Evolutionary conservation across 2,113 vertebrate genomes (phyloP).

Genomic region (Peromyscus maniculatus): DNA sequence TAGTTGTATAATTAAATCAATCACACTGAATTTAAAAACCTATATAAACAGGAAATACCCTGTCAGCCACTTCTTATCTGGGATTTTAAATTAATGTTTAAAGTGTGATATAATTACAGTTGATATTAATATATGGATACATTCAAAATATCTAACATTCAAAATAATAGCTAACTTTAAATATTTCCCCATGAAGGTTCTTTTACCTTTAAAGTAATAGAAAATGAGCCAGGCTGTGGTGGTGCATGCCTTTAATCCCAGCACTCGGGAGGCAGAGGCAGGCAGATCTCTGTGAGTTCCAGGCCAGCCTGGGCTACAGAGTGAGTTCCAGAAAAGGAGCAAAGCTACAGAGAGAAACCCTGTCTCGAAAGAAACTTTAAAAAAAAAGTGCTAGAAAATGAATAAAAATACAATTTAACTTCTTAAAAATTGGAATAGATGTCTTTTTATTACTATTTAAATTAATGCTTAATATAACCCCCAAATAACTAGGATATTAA

Average conservation of each 20-base stretch:
- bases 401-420: conserved; percentile 76
- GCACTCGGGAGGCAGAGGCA: too few species aligned
- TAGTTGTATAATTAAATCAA: conserved; percentile 77
- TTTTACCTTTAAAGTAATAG: conserved; percentile 53
- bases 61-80: conserved; percentile 70
- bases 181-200: conserved; percentile 73
- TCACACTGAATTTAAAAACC: conserved; percentile 80
- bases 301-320: too few species aligned
- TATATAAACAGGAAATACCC: conserved; percentile 68
- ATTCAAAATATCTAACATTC: conserved; percentile 74
- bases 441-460: conserved; percentile 80
- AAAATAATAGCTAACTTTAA: conserved; percentile 6
- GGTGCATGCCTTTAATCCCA: too few species aligned
- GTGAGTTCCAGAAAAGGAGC: too few species aligned
- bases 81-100: conserved; percentile 85
- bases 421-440: conserved; percentile 80
- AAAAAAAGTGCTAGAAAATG: background rate
- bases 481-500: conserved; percentile 54
- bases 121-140: conserved; percentile 85
- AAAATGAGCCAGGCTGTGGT: too few species aligned
- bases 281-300: too few species aligned
- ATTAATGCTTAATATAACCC: conserved; percentile 76
- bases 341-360: too few species aligned
- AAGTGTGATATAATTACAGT: conserved; percentile 83
- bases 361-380: too few species aligned